Conservation (phyloP, 2,888 invertebrate species). For the Epiperipatus broadwayi region DNA sequence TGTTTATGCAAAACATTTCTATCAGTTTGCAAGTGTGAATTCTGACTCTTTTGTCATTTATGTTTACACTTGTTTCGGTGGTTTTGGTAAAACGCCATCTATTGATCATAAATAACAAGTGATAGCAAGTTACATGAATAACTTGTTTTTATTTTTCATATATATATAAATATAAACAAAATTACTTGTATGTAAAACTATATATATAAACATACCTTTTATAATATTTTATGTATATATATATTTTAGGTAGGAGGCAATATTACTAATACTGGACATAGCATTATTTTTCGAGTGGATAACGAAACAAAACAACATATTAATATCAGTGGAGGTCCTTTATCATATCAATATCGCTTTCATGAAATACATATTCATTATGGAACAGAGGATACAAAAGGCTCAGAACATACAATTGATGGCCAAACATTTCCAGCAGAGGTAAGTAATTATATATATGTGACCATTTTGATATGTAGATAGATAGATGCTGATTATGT, state of each 20-base stretch:
- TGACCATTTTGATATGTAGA: no score
- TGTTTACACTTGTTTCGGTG: no score
- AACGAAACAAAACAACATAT: constrained; percentile 61
- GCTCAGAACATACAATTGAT: constrained; percentile 91
- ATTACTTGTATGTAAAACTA: no score
- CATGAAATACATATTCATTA: constrained; percentile 88
- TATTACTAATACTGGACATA: constrained; percentile 81
- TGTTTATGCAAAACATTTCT: no score
- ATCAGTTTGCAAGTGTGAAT: no score
- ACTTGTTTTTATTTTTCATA: no score
- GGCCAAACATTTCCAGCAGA: constrained; percentile 92
- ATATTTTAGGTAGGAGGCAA: constrained; percentile 57
- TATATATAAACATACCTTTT: neutral
- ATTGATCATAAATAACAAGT: no score
- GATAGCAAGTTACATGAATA: no score
- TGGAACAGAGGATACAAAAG: constrained; percentile 71
- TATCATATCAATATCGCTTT: constrained; percentile 85
- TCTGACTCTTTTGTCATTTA: no score
- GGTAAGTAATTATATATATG: constrained; percentile 47
- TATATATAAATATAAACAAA: no score
- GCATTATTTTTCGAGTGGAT: constrained; percentile 73
- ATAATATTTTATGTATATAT: neutral
- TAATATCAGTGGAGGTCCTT: constrained; percentile 85
- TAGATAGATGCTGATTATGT: no score
- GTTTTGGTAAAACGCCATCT: no score